Evolutionary conservation across 2,888 invertebrate genomes (phyloP).

Genomic region (Diachrysia chrysitis): DNA sequence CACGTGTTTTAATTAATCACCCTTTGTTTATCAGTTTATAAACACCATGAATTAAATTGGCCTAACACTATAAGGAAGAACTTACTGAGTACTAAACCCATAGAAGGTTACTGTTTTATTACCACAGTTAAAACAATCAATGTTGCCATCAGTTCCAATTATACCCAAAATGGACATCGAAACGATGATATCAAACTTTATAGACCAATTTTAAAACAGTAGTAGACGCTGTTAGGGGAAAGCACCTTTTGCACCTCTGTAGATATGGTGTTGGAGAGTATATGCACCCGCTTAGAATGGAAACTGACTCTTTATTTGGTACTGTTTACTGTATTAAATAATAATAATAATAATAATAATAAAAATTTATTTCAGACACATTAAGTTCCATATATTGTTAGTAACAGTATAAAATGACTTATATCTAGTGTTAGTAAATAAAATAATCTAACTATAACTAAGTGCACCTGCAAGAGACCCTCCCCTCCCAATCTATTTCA

Average conservation of each 20-base stretch:
- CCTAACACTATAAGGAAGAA: slow-evolving; percentile 14
- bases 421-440: too few species aligned
- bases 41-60: neutral
- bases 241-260: slow-evolving; percentile 22
- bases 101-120: slow-evolving; percentile 44
- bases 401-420: too few species aligned
- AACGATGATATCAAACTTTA: slow-evolving; percentile 42
- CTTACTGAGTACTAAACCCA: slow-evolving; percentile 11
- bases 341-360: too few species aligned
- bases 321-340: neutral
- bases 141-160: slow-evolving; percentile 46
- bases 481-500: too few species aligned
- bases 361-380: too few species aligned
- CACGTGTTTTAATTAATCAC: neutral
- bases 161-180: slow-evolving; percentile 38
- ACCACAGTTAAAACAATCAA: slow-evolving; percentile 44
- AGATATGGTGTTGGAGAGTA: slow-evolving; percentile 11
- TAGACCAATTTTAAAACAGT: slow-evolving; percentile 47
- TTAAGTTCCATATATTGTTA: too few species aligned
- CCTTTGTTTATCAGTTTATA: neutral
- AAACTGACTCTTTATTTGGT: neutral
- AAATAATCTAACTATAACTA: too few species aligned
- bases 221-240: slow-evolving; percentile 22
- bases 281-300: slow-evolving; percentile 7
- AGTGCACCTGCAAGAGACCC: too few species aligned